Evolutionary conservation across 92 coral and sea anemone genomes (phyloP), one percentile per base, ranked within the genome.

Genomic region (Ricordea florida): DNA sequence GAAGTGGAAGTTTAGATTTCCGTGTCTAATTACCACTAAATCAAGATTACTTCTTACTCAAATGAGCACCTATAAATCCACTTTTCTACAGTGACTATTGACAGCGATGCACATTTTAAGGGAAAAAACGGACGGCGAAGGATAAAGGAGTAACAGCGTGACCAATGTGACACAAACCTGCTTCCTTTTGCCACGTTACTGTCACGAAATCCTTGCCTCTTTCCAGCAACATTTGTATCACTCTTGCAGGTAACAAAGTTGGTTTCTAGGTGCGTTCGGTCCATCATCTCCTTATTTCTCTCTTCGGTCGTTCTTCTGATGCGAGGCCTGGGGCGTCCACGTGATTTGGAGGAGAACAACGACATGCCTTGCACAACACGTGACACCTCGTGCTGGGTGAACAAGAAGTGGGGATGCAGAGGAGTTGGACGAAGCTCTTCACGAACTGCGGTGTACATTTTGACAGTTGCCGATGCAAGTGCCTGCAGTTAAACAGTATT

Each of bases 301-400:
- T 62, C 48, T 15, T 83, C 90, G 17, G 47, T 59, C 22, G 91
- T 91, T 29, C 89, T 82, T 44, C 94, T 82, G 1, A 59, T 80
- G 11, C 81, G 92, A 14, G 96, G 97, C 14, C 97, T 84, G 18
- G 94, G 96, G 14, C 99, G 91, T 13, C 86, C 89, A 76, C 97
- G 97, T 29, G 93, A 74, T 55, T 82, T 82, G 25, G 93, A 76
- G 10, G 94, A 87, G 82, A 96, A 85, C 27, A 92, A 65, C 22
- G 83, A 65, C 94, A 96, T 92, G 44, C 98, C 93, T 62, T 83
- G 96, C 26, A 72, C 92, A 25, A 96, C 87, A 25, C 93, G 89
- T 6, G 97, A 88, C 32, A 96, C 71, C 22, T 96, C 99, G 76
- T 96, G 99, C 24, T 92, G 97, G 34, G 94, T 88, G 84, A 96